A percentile compares a stretch with the other conserved stretches of the same genome.
Conservation (phyloP, 2,797 vertebrate species). For the Pseudochirops cupreus region DNA sequence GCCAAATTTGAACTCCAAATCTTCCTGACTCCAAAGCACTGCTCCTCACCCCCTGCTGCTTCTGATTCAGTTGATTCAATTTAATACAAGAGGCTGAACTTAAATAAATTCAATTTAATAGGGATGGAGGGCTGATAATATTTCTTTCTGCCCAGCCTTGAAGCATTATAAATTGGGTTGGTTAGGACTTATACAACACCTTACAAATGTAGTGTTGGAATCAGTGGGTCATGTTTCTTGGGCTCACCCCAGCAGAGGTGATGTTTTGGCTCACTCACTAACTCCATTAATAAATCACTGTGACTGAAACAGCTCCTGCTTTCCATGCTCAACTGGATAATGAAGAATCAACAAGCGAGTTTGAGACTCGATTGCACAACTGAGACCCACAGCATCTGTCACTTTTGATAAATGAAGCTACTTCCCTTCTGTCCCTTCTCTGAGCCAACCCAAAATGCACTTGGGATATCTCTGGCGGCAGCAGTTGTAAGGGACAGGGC, state of each 20-base stretch:
- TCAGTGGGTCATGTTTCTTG: background rate
- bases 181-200: background rate
- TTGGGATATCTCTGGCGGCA: background rate
- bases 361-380: background rate
- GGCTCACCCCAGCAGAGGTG: background rate
- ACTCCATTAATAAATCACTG: slow-evolving; percentile 16
- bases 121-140: background rate
- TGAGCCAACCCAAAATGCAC: background rate
- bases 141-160: background rate
- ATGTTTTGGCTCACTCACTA: background rate
- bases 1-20: background rate
- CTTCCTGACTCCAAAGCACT: background rate
- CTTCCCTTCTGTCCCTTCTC: background rate
- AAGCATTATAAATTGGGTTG: background rate
- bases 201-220: background rate
- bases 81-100: background rate
- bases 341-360: background rate
- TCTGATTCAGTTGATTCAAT: background rate
- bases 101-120: too few species aligned
- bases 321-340: slow-evolving; percentile 15
- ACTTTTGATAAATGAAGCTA: slow-evolving; percentile 12
- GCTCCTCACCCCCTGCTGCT: background rate
- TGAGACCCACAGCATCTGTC: background rate
- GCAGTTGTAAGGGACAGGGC: background rate
- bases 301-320: background rate